Evolutionary conservation across 2,113 vertebrate genomes (phyloP).

Genomic region (Eonycteris spelaea): DNA sequence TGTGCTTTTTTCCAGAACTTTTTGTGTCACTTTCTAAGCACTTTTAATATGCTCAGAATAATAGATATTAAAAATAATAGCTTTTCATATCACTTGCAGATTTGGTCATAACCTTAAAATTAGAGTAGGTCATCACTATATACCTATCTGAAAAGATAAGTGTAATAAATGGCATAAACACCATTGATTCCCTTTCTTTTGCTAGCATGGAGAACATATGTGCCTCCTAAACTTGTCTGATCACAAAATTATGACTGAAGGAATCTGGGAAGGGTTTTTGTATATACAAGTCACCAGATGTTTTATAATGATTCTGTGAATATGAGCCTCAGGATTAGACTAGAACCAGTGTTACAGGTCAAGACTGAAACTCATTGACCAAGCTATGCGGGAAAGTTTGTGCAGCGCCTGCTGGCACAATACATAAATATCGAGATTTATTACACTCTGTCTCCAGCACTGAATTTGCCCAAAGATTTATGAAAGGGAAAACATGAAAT

Average conservation of each 20-base stretch:
- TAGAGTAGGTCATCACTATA: background rate
- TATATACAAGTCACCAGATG: conserved; percentile 71
- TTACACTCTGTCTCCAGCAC: conserved; percentile 57
- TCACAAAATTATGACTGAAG: conserved; percentile 71
- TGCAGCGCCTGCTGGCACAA: conserved; percentile 68
- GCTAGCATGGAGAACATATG: conserved; percentile 49
- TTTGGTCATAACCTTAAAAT: background rate
- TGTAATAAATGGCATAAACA: background rate
- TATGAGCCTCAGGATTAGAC: conserved; percentile 65
- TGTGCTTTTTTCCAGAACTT: conserved; percentile 23
- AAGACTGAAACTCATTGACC: conserved; percentile 73
- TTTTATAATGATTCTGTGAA: conserved; percentile 71
- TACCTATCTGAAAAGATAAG: background rate
- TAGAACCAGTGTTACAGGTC: conserved; percentile 66
- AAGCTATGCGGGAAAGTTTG: conserved; percentile 40
- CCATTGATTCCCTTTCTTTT: background rate
- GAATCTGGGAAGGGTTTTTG: conserved; percentile 57
- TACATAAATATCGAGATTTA: conserved; percentile 76
- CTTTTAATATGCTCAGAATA: background rate
- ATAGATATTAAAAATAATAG: background rate
- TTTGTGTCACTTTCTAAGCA: conserved; percentile 13
- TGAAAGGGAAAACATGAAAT: conserved; percentile 62
- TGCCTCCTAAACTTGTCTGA: conserved; percentile 63
- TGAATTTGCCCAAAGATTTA: conserved; percentile 73
- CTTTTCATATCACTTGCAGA: background rate